Evolutionary conservation across 2,888 invertebrate species (phyloP).

Genomic region (Megalurothrips usitatus): DNA sequence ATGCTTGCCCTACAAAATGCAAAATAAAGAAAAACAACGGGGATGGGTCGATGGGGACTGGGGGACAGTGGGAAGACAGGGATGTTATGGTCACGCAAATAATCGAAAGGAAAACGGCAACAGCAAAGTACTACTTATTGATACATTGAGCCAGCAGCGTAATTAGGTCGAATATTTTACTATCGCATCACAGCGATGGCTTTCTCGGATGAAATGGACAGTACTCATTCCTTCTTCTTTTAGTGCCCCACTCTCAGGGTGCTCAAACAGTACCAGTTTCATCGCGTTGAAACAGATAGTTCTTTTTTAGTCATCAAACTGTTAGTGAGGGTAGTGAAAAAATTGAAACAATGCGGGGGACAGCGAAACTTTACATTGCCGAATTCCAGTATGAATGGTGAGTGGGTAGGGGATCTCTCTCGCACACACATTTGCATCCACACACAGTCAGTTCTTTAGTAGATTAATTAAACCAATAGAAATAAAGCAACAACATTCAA

Average conservation of each 20-base stretch:
- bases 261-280: too few species aligned
- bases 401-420: not conserved
- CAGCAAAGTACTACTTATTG: not conserved
- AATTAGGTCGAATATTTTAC: too few species aligned
- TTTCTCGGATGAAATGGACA: too few species aligned
- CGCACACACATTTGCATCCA: conserved; percentile 3
- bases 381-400: not conserved
- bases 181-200: too few species aligned
- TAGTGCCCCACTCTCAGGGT: too few species aligned
- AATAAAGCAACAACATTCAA: conserved; percentile 11
- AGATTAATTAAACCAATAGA: not conserved
- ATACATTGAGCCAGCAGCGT: too few species aligned
- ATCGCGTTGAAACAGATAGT: too few species aligned
- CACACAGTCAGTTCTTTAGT: not conserved
- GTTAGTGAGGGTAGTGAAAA: too few species aligned
- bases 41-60: not conserved
- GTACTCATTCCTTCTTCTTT: too few species aligned
- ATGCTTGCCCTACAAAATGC: conserved; percentile 1
- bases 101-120: not conserved
- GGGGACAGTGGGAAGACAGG: not conserved
- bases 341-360: not conserved
- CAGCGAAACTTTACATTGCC: not conserved
- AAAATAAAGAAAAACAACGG: not conserved
- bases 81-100: not conserved
- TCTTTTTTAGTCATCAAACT: too few species aligned